These are phyloP conservation scores for Zonitis immaculata DNA, from an alignment of 2,888 invertebrate species.

Conservation along the genomic window DNA sequence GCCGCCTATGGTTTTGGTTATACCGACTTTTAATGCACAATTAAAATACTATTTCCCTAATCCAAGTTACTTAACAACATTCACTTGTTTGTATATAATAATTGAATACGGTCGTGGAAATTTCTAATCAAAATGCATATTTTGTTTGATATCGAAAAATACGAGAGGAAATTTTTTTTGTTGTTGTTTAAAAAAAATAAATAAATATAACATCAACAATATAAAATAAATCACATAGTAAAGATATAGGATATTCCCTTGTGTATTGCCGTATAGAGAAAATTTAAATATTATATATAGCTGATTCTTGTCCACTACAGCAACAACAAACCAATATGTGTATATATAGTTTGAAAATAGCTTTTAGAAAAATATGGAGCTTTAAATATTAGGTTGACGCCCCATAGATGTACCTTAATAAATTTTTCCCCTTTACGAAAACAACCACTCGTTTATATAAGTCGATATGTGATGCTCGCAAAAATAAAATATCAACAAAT, in stretches of 20 bases:
- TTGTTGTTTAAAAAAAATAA: too few relatives aligned
- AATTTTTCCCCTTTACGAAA: background rate
- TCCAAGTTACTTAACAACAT: conserved; percentile 41
- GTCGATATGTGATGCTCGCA: background rate
- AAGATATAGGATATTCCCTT: background rate
- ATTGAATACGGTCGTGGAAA: background rate
- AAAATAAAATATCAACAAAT: background rate
- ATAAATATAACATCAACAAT: background rate
- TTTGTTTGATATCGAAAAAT: background rate
- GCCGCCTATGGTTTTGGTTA: conserved; percentile 7
- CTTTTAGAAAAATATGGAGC: conserved; percentile 46
- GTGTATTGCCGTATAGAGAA: background rate
- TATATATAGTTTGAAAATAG: conserved; percentile 48
- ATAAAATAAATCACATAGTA: background rate
- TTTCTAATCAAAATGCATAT: conserved; percentile 1
- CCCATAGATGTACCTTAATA: conserved; percentile 14
- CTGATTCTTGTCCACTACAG: conserved; percentile 31
- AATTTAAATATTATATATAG: conserved; percentile 37
- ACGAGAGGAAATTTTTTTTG: too few relatives aligned
- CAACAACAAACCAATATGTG: conserved; percentile 46
- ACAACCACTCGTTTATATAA: conserved; percentile 1
- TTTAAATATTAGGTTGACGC: conserved; percentile 40
- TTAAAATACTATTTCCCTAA: conserved; percentile 47
- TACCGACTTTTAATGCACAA: conserved; percentile 45
- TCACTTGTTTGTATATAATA: conserved; percentile 23